Evolutionary conservation across 2,888 invertebrate genomes (phyloP).

Genomic region (Vandiemenella viatica): DNA sequence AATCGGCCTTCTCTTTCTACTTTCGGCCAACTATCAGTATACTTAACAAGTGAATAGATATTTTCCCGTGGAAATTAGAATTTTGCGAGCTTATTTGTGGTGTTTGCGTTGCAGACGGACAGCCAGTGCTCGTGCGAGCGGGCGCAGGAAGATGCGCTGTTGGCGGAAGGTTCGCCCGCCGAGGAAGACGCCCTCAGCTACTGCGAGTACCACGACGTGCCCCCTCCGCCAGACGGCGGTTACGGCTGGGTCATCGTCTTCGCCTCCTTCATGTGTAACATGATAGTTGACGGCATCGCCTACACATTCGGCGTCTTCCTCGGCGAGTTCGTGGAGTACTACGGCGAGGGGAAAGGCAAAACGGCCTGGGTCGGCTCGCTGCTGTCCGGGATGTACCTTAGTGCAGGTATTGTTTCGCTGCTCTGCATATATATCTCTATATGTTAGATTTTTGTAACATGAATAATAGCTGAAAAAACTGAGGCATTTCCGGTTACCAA

Average conservation of each 20-base stretch:
- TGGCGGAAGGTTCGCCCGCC: constrained; percentile 40
- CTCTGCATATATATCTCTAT: no score
- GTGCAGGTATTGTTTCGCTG: constrained; percentile 74
- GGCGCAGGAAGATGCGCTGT: constrained; percentile 62
- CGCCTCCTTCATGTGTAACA: constrained; percentile 93
- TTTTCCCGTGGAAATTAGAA: no score
- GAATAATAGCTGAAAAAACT: no score
- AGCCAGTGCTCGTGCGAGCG: constrained; percentile 55
- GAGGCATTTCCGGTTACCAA: no score
- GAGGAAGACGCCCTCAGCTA: constrained; percentile 38
- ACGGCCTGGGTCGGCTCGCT: constrained; percentile 91
- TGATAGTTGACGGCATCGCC: constrained; percentile 97
- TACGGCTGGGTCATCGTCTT: constrained; percentile 91
- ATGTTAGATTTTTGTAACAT: no score
- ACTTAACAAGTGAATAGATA: no score
- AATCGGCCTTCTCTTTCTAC: no score
- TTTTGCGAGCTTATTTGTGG: no score
- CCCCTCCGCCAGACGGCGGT: constrained; percentile 80
- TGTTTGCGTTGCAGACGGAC: constrained; percentile 46
- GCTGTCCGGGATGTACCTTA: constrained; percentile 87
- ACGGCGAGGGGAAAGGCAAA: constrained; percentile 71
- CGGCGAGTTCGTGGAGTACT: constrained; percentile 61
- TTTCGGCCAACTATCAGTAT: no score
- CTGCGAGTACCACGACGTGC: constrained; percentile 60
- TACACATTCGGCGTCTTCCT: constrained; percentile 94